These are phyloP conservation scores for Anser brachyrhynchus DNA, from an alignment of 2,113 vertebrate genomes.

Conservation along the genomic window DNA sequence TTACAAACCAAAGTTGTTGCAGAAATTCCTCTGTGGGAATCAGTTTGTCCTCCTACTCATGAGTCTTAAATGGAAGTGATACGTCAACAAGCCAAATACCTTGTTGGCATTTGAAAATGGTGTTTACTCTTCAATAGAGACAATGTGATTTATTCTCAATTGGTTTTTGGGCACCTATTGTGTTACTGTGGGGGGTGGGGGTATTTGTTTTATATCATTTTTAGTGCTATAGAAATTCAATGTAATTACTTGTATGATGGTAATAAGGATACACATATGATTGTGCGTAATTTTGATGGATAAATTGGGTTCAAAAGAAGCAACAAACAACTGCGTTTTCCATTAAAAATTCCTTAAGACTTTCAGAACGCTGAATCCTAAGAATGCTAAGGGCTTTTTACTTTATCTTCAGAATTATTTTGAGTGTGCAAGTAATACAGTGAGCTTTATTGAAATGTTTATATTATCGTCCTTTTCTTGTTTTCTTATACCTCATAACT, in stretches of 20 bases:
- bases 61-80: neutral
- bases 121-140: neutral
- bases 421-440: neutral
- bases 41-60: neutral
- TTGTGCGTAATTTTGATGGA: neutral
- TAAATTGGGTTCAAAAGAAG: neutral
- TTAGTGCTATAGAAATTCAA: neutral
- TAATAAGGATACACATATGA: neutral
- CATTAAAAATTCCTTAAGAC: constrained; percentile 11
- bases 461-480: constrained; percentile 5
- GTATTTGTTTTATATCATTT: constrained; percentile 26
- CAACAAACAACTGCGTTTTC: constrained; percentile 20
- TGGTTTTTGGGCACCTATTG: neutral
- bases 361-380: neutral
- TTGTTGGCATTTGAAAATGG: neutral
- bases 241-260: neutral
- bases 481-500: constrained; percentile 35
- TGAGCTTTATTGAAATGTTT: constrained; percentile 1
- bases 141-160: neutral
- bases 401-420: constrained; percentile 25
- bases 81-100: neutral
- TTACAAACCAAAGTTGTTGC: constrained; percentile 64
- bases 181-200: neutral
- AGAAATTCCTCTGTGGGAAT: constrained; percentile 15
- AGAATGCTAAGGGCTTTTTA: constrained; percentile 46